These are phyloP conservation scores for Andricus quercusramuli DNA, from an alignment of 2,888 invertebrate genomes.

Conservation along the genomic window DNA sequence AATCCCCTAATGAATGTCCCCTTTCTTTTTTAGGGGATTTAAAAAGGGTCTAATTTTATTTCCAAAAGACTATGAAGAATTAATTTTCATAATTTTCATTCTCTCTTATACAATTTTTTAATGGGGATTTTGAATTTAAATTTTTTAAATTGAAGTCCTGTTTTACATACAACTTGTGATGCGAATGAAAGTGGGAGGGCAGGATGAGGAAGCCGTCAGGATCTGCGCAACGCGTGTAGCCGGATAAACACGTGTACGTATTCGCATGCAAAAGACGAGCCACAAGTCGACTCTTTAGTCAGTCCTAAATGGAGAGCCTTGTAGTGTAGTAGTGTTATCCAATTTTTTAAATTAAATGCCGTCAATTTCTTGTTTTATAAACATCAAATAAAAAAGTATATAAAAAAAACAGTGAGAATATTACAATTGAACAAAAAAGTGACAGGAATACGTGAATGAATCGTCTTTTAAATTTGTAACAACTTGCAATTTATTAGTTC, in stretches of 20 bases:
- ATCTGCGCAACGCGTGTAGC: slow-evolving; percentile 74
- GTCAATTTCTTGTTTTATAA: background rate
- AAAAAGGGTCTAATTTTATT: too few species aligned
- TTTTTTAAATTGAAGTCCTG: background rate
- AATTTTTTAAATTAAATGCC: too few species aligned
- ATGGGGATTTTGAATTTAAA: background rate
- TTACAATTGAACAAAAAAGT: background rate
- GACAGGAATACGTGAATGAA: background rate
- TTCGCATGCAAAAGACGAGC: slow-evolving; percentile 74
- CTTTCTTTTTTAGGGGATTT: too few species aligned
- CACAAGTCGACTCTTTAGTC: slow-evolving; percentile 60
- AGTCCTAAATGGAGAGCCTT: slow-evolving; percentile 59
- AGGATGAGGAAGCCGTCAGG: slow-evolving; percentile 65
- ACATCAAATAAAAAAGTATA: background rate
- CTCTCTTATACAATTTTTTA: background rate
- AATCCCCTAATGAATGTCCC: too few species aligned
- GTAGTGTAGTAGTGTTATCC: slow-evolving; percentile 31
- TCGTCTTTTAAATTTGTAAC: background rate
- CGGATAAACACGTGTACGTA: slow-evolving; percentile 72
- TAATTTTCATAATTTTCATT: background rate
- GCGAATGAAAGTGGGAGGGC: slow-evolving; percentile 42
- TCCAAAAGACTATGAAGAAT: background rate
- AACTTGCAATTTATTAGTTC: background rate
- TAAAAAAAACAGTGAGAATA: background rate
- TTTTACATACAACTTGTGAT: slow-evolving; percentile 7